A percentile compares a stretch with the other conserved stretches of the same genome.
Conservation (phyloP, 2,797 vertebrate species). For the Tenualosa ilisha region DNA sequence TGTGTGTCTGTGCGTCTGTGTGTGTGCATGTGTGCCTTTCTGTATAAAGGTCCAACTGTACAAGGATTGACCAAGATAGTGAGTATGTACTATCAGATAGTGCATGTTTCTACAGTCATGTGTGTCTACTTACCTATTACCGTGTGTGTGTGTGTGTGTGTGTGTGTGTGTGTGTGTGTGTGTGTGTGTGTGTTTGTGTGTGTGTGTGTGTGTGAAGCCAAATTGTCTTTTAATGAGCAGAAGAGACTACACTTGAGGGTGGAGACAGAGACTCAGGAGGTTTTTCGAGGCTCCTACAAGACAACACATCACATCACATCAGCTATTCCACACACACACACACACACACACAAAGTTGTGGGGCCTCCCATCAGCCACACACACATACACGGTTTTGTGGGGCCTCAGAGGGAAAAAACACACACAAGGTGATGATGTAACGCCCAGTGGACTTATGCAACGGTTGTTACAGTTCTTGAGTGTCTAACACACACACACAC, state of each 20-base stretch:
- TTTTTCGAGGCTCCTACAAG: neutral
- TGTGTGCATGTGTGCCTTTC: neutral
- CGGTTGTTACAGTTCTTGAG: constrained; percentile 3
- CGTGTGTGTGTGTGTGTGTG: neutral
- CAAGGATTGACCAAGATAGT: neutral
- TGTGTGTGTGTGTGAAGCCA: neutral
- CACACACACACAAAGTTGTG: neutral
- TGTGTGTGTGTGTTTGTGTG: neutral
- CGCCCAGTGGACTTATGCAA: constrained; percentile 40
- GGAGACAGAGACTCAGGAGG: neutral
- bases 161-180: neutral
- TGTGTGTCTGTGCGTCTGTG: neutral
- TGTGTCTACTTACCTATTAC: neutral
- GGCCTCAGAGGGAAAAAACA: neutral
- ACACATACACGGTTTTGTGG: neutral
- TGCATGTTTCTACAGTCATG: neutral
- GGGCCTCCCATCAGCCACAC: neutral
- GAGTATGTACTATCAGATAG: neutral
- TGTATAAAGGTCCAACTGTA: neutral
- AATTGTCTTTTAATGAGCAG: neutral
- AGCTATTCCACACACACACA: neutral
- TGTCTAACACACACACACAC: neutral
- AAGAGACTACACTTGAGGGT: neutral
- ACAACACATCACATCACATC: neutral
- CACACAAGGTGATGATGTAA: constrained; percentile 49